Conservation (phyloP, 92 coral and sea anemone genomes). For the Plumapathes pennacea region DNA sequence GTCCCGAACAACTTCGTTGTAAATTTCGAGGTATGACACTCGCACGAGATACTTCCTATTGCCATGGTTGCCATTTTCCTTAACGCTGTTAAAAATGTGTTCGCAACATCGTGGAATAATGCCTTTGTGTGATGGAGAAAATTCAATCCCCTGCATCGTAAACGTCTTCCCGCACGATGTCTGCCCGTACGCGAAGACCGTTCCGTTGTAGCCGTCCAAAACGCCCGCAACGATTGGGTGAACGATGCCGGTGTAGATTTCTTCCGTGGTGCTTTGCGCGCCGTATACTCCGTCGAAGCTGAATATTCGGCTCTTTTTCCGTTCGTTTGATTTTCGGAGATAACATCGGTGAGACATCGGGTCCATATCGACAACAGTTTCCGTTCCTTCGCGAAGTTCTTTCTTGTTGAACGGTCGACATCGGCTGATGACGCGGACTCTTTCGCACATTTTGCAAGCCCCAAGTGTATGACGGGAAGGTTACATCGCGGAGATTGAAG, state of each 20-base stretch:
- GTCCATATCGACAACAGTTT: constrained; percentile 62
- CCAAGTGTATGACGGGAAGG: too few species aligned
- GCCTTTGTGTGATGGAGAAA: constrained; percentile 57
- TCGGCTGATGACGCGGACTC: constrained; percentile 80
- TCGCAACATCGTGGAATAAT: constrained; percentile 79
- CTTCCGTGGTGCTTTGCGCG: constrained; percentile 65
- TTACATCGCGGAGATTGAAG: too few species aligned
- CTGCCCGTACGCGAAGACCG: constrained; percentile 89
- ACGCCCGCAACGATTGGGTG: constrained; percentile 84
- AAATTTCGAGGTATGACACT: constrained; percentile 84
- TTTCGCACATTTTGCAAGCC: constrained; percentile 61
- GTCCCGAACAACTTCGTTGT: constrained; percentile 77
- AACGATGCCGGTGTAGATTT: constrained; percentile 73
- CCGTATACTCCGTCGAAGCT: constrained; percentile 82
- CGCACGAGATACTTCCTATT: constrained; percentile 67
- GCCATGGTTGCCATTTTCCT: constrained; percentile 37
- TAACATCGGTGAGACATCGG: constrained; percentile 61
- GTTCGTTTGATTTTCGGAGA: constrained; percentile 33
- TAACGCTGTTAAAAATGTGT: constrained; percentile 65
- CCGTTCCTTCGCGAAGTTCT: constrained; percentile 62
- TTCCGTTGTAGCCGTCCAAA: constrained; percentile 83
- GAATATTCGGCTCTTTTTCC: constrained; percentile 52
- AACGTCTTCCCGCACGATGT: constrained; percentile 89
- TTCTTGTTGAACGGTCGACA: constrained; percentile 75
- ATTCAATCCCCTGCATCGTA: constrained; percentile 73